phyloP scores from a whole-genome alignment of 35 echinoderm and acorn worm species.

The Anneissia japonica region DNA sequence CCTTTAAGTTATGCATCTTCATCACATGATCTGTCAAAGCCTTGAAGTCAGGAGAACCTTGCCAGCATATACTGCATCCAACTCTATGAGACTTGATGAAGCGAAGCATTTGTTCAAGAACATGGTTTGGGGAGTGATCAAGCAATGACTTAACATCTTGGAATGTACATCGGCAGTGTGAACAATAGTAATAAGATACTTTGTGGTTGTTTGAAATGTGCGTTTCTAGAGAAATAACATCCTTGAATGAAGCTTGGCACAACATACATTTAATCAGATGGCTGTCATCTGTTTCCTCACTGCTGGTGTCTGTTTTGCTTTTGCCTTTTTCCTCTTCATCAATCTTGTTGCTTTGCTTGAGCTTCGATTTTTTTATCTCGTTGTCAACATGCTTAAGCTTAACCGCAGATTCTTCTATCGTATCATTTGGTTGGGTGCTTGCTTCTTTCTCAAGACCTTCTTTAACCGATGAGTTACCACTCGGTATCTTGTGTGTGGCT shows the following conservation, averaged over 20 bases:
- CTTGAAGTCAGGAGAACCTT: neutral
- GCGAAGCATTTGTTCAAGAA: neutral
- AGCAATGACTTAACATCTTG: neutral
- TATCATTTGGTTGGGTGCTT: neutral
- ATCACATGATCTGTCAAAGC: neutral
- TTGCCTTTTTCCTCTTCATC: neutral
- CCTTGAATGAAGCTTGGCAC: neutral
- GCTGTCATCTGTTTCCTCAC: neutral
- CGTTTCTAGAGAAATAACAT: neutral
- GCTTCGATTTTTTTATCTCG: too few species aligned
- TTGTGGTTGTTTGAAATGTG: neutral
- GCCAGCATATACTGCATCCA: neutral
- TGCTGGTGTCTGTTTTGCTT: too few species aligned
- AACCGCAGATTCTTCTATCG: neutral
- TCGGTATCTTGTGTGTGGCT: neutral
- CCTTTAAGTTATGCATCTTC: neutral
- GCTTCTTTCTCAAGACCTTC: neutral
- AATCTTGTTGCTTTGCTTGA: neutral
- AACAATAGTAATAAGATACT: neutral
- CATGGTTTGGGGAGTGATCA: neutral
- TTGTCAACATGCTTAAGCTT: neutral
- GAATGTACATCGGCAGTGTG: neutral
- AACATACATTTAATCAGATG: neutral
- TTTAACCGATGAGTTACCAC: neutral
- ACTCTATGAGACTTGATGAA: neutral